Conservation (phyloP, 2,888 invertebrate genomes). For the Drosophila buzzatii region DNA sequence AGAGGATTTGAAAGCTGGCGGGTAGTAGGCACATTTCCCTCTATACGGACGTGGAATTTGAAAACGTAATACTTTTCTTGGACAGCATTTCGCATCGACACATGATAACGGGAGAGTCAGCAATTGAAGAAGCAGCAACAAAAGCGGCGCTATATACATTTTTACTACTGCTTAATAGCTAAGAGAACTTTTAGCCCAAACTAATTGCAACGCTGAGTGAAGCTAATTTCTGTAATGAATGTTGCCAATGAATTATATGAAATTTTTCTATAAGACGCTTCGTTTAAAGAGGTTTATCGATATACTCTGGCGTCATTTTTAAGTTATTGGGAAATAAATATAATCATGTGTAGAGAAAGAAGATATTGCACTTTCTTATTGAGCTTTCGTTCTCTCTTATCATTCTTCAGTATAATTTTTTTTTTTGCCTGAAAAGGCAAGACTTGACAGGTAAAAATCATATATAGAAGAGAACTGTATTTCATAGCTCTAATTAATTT, state of each 20-base stretch:
- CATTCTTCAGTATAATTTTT: no score
- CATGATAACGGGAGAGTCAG: not conserved
- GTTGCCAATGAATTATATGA: not conserved
- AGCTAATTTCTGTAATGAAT: not conserved
- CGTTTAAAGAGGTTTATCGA: no score
- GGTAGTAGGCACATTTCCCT: not conserved
- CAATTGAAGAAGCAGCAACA: not conserved
- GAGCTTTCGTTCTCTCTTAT: no score
- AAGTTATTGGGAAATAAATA: no score
- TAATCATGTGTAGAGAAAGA: no score
- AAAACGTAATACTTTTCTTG: not conserved
- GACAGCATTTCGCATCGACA: not conserved
- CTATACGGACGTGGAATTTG: not conserved
- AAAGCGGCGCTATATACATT: not conserved
- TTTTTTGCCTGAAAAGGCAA: no score
- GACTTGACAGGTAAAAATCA: no score
- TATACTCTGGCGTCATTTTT: no score
- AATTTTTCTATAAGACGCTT: not conserved
- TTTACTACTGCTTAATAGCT: no score
- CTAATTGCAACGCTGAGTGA: not conserved
- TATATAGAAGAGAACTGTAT: no score
- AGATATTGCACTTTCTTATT: no score
- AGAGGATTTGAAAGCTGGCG: not conserved
- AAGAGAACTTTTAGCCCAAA: not conserved
- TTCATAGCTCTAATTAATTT: no score